Evolutionary conservation across 2,797 vertebrate species (phyloP), one percentile per base, ranked within the genome.

Genomic region (Tragelaphus oryx): DNA sequence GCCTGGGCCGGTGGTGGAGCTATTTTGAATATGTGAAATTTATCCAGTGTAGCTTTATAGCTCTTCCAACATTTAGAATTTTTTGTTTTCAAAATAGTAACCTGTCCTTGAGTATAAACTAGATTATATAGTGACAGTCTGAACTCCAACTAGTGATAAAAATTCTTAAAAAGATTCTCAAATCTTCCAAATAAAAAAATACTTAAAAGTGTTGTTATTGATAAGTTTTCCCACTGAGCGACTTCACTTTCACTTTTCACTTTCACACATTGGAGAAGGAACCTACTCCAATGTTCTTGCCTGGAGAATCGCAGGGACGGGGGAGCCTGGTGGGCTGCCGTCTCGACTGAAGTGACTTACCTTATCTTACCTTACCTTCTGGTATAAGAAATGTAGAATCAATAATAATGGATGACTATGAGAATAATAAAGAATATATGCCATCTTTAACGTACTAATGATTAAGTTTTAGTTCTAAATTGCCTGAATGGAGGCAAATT

Each of bases 391-490:
- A 79, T 68, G 71, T 3, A 80, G 37, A 92, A 75, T 57, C n/a
- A 41, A 44, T 78, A 65, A 55, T 65, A 76, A 89, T 41, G 12
- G 46, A 86, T 85, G 82, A 41, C n/a, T 52, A 46, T 87, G 54
- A 82, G 30, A 86, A 84, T 88, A 81, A 89, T 59, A 79, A 24
- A 75, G 79, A 93, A 88, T 65, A 82, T 13, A 71, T 82, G 30
- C 10, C 59, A 88, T 54, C 55, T 88, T 79, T 86, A 88, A 65
- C 52, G 46, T 3, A 71, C 10, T 26, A 62, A 78, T 68, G n/a
- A 85, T 90, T 86, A 71, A 81, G 28, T 50, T 93, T 95, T 89
- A 91, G 83, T 93, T 93, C 46, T 84, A 92, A 93, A 85, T 75
- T 75, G 55, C 71, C 9, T 82, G 65, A 76, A 71, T 84, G 24